phyloP scores from a whole-genome alignment of 2,113 vertebrate species.

The Lates calcarifer region DNA sequence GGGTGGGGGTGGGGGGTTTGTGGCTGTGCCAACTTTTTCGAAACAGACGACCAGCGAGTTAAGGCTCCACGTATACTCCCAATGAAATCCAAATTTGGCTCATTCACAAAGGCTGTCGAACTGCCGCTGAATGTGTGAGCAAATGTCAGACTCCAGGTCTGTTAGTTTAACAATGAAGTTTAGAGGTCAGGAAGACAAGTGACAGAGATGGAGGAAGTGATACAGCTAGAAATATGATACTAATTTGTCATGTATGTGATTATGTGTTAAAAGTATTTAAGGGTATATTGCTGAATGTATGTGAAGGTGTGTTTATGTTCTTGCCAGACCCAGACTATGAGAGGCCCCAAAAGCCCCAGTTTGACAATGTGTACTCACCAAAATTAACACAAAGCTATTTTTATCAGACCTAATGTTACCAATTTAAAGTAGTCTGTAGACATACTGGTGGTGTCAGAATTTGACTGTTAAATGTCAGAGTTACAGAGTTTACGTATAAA shows the following conservation, averaged over 20 bases:
- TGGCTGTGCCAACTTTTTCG: conserved; percentile 42
- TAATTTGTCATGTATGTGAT: too few species aligned
- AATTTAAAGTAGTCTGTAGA: not conserved
- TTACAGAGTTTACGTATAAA: too few species aligned
- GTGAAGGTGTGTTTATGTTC: not conserved
- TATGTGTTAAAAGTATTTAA: not conserved
- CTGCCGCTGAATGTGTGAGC: conserved; percentile 9
- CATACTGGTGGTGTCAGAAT: too few species aligned
- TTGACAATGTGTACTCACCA: not conserved
- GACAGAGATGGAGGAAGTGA: not conserved
- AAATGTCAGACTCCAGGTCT: conserved; percentile 27
- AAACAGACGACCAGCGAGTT: conserved; percentile 41
- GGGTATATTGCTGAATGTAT: not conserved
- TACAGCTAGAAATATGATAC: not conserved
- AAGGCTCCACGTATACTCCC: conserved; percentile 14
- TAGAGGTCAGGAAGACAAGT: not conserved
- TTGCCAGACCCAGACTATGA: too few species aligned
- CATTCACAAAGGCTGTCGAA: conserved; percentile 25
- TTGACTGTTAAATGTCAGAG: not conserved
- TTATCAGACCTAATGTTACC: not conserved
- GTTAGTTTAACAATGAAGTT: conserved; percentile 7
- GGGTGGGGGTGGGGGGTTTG: conserved; percentile 20
- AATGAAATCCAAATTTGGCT: conserved; percentile 29
- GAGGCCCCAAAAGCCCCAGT: too few species aligned
- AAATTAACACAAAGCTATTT: not conserved